Percentiles rank a stretch among this genome's conserved stretches.
Evolutionary conservation across 2,113 vertebrate genomes (phyloP).

Genomic region (Oxyura jamaicensis): DNA sequence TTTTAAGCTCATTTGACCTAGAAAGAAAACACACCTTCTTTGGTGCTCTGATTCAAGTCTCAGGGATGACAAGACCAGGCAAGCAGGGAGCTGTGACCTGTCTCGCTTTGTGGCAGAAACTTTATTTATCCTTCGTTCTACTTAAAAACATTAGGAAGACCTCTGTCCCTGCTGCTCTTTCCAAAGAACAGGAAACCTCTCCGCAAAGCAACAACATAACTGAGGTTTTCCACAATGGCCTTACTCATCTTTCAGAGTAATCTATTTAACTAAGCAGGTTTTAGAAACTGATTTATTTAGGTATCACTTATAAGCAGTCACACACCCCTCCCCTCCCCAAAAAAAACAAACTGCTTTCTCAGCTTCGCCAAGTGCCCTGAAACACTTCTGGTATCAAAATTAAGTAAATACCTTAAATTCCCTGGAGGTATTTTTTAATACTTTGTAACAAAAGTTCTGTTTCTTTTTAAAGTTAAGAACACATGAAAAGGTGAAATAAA

Average conservation of each 20-base stretch:
- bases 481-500: neutral
- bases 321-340: neutral
- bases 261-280: neutral
- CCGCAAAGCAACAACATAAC: neutral
- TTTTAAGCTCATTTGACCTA: neutral
- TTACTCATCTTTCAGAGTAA: neutral
- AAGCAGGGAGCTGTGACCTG: neutral
- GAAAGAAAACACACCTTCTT: neutral
- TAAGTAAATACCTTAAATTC: neutral
- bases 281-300: neutral
- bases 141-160: neutral
- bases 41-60: accelerated
- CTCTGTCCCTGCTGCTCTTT: neutral
- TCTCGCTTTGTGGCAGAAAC: neutral
- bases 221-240: neutral
- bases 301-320: neutral
- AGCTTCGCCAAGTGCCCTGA: neutral
- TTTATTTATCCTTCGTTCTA: neutral
- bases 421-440: neutral
- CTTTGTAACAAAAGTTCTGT: neutral
- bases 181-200: neutral
- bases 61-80: neutral
- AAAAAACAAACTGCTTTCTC: neutral
- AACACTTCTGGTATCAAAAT: neutral
- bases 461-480: neutral